Percentiles rank a stretch among this genome's conserved stretches.
phyloP scores from a whole-genome alignment of 2,888 invertebrate species.

The Trichogramma dendrolimi region DNA sequence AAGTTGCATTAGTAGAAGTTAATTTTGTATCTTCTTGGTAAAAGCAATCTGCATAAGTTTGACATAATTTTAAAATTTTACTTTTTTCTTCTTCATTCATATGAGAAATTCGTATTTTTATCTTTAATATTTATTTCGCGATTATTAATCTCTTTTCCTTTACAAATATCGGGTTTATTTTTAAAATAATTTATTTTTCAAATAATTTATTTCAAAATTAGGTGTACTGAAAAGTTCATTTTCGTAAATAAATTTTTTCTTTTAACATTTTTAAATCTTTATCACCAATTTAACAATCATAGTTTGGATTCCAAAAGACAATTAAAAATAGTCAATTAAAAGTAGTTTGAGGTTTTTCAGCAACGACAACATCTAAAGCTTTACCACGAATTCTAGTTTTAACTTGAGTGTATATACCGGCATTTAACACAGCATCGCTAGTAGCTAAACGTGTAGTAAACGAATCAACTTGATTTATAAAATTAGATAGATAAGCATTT shows the following conservation, averaged over 20 bases:
- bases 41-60: background rate
- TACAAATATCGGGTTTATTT: no score
- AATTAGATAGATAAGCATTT: no score
- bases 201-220: background rate
- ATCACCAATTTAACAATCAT: background rate
- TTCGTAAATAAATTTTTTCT: background rate
- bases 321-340: background rate
- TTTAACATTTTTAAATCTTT: background rate
- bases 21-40: constrained; percentile 1
- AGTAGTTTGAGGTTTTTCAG: background rate
- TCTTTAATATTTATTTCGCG: no score
- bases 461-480: no score
- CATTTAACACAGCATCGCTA: no score
- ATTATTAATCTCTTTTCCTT: no score
- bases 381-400: constrained; percentile 7
- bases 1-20: background rate
- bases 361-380: constrained; percentile 1
- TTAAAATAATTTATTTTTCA: background rate
- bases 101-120: background rate
- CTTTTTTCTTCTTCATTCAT: background rate
- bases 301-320: background rate
- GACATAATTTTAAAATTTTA: background rate
- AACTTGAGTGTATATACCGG: background rate
- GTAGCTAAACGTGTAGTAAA: no score
- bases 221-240: background rate